Conservation (phyloP, 2,113 vertebrate genomes). For the Phodopus roborovskii region DNA sequence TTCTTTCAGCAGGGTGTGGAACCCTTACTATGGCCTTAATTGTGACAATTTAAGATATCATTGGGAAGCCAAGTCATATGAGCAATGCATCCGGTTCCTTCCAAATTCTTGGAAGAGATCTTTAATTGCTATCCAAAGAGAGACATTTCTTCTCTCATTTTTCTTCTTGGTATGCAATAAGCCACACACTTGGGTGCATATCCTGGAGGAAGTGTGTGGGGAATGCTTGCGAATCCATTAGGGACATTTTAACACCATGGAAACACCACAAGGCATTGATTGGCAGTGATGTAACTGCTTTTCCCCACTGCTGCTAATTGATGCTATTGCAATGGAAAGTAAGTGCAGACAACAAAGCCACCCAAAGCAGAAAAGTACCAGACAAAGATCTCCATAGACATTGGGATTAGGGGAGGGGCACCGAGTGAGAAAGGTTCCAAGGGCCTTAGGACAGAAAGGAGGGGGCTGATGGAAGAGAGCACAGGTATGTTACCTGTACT, state of each 20-base stretch:
- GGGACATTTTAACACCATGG: slow-evolving; percentile 48
- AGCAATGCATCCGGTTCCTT: neutral
- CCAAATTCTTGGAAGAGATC: neutral
- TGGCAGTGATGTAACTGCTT: slow-evolving; percentile 53
- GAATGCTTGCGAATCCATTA: slow-evolving; percentile 3
- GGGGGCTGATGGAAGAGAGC: neutral
- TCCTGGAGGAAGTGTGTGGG: neutral
- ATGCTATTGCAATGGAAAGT: slow-evolving; percentile 52
- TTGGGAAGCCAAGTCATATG: neutral
- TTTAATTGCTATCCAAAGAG: neutral
- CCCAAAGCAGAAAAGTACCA: slow-evolving; percentile 23
- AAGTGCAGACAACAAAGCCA: neutral
- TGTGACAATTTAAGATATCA: neutral
- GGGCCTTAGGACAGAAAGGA: neutral
- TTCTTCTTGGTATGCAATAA: neutral
- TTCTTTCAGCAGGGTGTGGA: neutral
- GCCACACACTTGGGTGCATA: neutral
- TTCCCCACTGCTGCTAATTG: slow-evolving; percentile 75
- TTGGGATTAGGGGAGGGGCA: neutral
- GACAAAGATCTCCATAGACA: neutral
- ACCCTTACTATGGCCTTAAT: neutral
- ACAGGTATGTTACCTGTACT: neutral
- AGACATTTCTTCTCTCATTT: neutral
- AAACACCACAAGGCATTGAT: slow-evolving; percentile 62
- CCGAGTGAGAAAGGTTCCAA: neutral